Conservation (phyloP, 1,140 invertebrate genomes). For the Euwallacea similis region DNA sequence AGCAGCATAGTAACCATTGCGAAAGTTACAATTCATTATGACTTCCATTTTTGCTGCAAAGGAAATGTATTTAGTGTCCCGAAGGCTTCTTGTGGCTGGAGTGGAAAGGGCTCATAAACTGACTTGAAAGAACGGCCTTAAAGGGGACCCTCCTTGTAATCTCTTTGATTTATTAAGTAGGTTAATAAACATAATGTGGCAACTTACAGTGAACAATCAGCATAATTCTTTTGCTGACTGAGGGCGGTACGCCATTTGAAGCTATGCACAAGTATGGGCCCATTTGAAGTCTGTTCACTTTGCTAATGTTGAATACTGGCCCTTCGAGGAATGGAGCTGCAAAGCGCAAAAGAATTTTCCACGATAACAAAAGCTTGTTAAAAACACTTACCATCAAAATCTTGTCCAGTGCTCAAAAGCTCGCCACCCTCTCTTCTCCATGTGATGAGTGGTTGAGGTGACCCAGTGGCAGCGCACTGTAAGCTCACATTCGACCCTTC, state of each 20-base stretch:
- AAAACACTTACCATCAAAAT: slow-evolving; percentile 56
- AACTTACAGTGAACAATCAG: slow-evolving; percentile 85
- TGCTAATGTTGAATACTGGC: slow-evolving; percentile 73
- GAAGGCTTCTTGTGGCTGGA: neutral
- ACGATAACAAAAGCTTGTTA: neutral
- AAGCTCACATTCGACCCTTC: slow-evolving; percentile 84
- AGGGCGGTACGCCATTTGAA: slow-evolving; percentile 84
- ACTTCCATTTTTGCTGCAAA: neutral
- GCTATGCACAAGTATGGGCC: slow-evolving; percentile 88
- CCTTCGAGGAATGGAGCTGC: slow-evolving; percentile 71
- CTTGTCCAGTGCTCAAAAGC: slow-evolving; percentile 60
- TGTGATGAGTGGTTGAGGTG: slow-evolving; percentile 79
- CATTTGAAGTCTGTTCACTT: slow-evolving; percentile 85
- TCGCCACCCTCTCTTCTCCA: slow-evolving; percentile 81
- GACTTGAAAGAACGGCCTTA: no score
- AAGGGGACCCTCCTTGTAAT: no score
- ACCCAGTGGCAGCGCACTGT: slow-evolving; percentile 78
- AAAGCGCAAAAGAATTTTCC: slow-evolving; percentile 46
- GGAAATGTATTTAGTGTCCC: neutral
- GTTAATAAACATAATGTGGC: no score
- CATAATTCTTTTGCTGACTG: slow-evolving; percentile 84
- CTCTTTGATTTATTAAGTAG: no score
- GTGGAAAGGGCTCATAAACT: no score
- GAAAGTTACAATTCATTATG: neutral
- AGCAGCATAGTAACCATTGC: neutral